Conservation (phyloP, 2,888 invertebrate species). For the Stenodera caucasica region DNA sequence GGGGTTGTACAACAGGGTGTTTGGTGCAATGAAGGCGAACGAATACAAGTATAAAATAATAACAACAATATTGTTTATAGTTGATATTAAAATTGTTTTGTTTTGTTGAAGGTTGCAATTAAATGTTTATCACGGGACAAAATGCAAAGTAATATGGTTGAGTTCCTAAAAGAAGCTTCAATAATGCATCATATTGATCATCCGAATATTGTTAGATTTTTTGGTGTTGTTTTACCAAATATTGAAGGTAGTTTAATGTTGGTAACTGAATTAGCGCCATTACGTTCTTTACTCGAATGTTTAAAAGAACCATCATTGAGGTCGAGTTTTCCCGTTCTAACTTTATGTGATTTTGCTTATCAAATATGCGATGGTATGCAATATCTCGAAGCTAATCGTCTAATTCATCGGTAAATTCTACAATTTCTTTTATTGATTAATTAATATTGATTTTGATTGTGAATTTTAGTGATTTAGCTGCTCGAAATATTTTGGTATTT, state of each 20-base stretch:
- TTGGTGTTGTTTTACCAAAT: slow-evolving; percentile 94
- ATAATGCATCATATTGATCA: slow-evolving; percentile 99
- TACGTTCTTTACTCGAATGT: slow-evolving; percentile 93
- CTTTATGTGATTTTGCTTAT: slow-evolving; percentile 91
- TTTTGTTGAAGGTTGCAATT: slow-evolving; percentile 79
- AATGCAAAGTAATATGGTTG: slow-evolving; percentile 94
- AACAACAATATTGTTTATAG: slow-evolving; percentile 3
- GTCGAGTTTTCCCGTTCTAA: slow-evolving; percentile 88
- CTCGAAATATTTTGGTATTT: slow-evolving; percentile 96
- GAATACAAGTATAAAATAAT: slow-evolving; percentile 60
- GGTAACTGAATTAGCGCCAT: slow-evolving; percentile 91
- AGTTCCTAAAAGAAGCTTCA: slow-evolving; percentile 96
- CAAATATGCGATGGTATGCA: slow-evolving; percentile 98
- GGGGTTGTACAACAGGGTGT: slow-evolving; percentile 98
- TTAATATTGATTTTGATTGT: slow-evolving; percentile 1
- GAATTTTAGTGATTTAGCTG: slow-evolving; percentile 84
- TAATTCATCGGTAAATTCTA: slow-evolving; percentile 79
- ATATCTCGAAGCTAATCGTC: slow-evolving; percentile 92
- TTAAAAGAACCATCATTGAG: slow-evolving; percentile 89
- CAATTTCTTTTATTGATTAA: neutral
- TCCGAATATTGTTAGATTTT: slow-evolving; percentile 94
- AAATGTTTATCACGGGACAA: slow-evolving; percentile 94
- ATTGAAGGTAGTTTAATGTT: slow-evolving; percentile 61
- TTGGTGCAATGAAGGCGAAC: slow-evolving; percentile 92
- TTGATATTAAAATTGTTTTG: no score